Conservation (phyloP, 2,113 vertebrate species). For the Cottus gobio region DNA sequence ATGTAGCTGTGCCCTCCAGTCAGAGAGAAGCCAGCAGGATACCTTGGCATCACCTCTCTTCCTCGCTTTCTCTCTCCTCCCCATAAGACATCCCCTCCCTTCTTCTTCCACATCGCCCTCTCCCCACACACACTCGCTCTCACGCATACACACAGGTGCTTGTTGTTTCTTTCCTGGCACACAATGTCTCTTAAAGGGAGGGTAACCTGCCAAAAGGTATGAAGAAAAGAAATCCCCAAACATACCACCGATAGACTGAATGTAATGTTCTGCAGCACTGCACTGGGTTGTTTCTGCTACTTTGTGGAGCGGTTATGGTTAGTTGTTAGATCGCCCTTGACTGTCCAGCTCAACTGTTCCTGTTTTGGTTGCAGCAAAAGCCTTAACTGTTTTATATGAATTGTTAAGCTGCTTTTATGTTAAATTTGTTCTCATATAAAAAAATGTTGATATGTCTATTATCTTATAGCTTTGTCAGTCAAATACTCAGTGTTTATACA, state of each 20-base stretch:
- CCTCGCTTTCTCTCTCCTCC: conserved; percentile 23
- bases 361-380: conserved; percentile 19
- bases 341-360: conserved; percentile 22
- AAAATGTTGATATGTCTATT: not conserved
- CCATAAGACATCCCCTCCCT: conserved; percentile 47
- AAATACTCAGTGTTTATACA: not conserved
- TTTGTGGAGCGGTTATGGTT: conserved; percentile 9
- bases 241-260: conserved; percentile 18
- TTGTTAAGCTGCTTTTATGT: conserved; percentile 2
- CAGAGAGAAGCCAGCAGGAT: conserved; percentile 55
- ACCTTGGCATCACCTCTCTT: conserved; percentile 58
- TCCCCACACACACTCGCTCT: not conserved
- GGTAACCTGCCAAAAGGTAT: conserved; percentile 52
- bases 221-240: conserved; percentile 27
- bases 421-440: conserved; percentile 7
- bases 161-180: conserved; percentile 29
- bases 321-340: conserved; percentile 45
- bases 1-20: conserved; percentile 49
- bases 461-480: not conserved
- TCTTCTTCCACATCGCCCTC: conserved; percentile 33
- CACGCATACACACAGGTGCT: not conserved
- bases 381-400: conserved; percentile 28
- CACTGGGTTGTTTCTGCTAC: not conserved
- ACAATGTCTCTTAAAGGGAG: conserved; percentile 30
- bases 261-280: not conserved